Evolutionary conservation across 2,888 invertebrate species (phyloP), one percentile per base, ranked within the genome.

Genomic region (Mechanitis mazaeus): DNA sequence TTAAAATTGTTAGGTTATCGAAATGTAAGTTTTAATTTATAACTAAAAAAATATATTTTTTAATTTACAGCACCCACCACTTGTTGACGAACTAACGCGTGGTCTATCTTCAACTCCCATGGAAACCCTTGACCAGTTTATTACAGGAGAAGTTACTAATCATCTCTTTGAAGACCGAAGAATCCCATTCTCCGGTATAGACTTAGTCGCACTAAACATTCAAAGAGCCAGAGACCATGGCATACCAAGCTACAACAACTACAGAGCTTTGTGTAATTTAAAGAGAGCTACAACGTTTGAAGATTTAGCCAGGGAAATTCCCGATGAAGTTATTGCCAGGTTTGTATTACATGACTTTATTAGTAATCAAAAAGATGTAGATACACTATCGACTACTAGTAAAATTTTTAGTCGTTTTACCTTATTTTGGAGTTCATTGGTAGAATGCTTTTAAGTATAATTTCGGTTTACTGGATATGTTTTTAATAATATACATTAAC

Each of bases 61-160:
- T 60, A n/a, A 12, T 56, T 71, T 71, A 3, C 71, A 89, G 80
- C 88, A 94, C 85, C 93, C 93, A 11, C 92, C 93, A 46, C 94
- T 97, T 92, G 91, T 95, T 33, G 97, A 97, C 81, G 96, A 97
- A 80, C 93, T 97, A 55, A 92, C 94, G 64, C 93, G 97, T 58
- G 97, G 97, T 45, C 85, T 97, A 9, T 91, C 96, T 0, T 94
- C 96, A 0, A 96, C 96, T 0, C 97, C 97, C 0, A 97, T 97
- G 95, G 97, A 97, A 84, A 96, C 95, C 1, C 86, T 97, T 57
- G 97, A 97, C 86, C 97, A 97, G 80, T 97, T 97, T 80, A 95
- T 97, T 71, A 97, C 97, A 0, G 96, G 96, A 0, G 97, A 97
- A 90, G 96, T 97, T 1, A 97, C 97, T 7, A 97, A 98, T 84